A percentile compares a stretch with the other conserved stretches of the same genome.
Conservation (phyloP, 30 jellyfish, hydroid and myxozoan genomes). For the Hydractinia symbiolongicarpus region DNA sequence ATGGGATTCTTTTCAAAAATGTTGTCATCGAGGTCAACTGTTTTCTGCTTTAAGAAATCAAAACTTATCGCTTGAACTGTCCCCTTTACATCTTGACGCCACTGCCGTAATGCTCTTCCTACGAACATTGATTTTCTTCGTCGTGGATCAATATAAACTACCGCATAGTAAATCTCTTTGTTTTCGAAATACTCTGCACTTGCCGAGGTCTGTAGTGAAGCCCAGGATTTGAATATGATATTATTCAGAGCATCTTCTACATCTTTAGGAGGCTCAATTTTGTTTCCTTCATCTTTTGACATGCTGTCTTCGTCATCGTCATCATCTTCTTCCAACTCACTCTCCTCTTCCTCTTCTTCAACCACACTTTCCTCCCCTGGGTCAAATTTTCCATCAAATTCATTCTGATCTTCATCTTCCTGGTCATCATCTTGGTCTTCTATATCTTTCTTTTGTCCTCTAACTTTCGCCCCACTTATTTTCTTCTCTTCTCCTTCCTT, state of each 20-base stretch:
- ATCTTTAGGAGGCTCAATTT: not conserved
- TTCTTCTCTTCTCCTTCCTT: not conserved
- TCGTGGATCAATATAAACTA: not conserved
- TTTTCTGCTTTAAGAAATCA: not conserved
- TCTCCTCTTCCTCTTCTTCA: not conserved
- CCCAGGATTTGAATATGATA: too few relatives aligned
- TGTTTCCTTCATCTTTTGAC: not conserved
- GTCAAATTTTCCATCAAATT: too few relatives aligned
- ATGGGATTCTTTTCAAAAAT: not conserved
- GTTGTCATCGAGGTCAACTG: constrained; percentile 3
- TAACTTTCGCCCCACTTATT: not conserved
- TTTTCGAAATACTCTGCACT: not conserved
- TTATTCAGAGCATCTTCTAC: not conserved
- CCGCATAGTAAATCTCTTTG: not conserved
- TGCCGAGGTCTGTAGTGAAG: not conserved
- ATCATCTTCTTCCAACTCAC: not conserved
- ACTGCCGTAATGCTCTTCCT: not conserved
- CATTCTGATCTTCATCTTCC: not conserved
- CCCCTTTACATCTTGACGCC: not conserved
- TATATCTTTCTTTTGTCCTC: not conserved
- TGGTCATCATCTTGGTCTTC: not conserved
- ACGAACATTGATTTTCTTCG: not conserved
- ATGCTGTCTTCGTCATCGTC: not conserved
- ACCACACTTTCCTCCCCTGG: too few relatives aligned
- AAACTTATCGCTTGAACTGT: not conserved